Conservation (phyloP, 92 coral and sea anemone species). For the Epizoanthus illoricatus region DNA sequence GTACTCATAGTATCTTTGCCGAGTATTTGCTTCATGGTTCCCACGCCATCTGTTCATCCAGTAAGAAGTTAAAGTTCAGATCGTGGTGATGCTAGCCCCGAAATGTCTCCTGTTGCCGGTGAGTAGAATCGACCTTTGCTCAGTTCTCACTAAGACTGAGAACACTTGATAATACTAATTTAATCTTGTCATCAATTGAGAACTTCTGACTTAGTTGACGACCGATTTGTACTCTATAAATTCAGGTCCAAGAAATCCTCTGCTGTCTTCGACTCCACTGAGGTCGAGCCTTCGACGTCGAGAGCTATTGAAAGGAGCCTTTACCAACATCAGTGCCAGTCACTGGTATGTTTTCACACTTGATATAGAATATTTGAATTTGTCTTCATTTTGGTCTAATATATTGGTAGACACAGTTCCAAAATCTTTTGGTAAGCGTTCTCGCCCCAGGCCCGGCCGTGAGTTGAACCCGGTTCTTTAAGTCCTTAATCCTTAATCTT, state of each 20-base stretch:
- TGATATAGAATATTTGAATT: no score
- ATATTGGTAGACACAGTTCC: no score
- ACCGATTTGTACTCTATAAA: not conserved
- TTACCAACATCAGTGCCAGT: no score
- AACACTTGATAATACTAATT: conserved; percentile 8
- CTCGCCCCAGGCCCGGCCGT: no score
- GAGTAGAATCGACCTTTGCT: not conserved
- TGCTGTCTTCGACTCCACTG: no score
- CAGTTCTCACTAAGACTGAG: conserved; percentile 8
- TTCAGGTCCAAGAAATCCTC: conserved; percentile 11
- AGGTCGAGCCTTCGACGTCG: no score
- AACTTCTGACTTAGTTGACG: conserved; percentile 5
- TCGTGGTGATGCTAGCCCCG: conserved; percentile 13
- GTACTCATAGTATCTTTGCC: conserved; percentile 28
- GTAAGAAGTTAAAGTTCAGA: conserved; percentile 7
- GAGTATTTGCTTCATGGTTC: conserved; percentile 26
- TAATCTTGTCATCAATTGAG: not conserved
- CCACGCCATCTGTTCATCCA: conserved; percentile 13
- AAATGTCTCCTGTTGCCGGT: conserved; percentile 6
- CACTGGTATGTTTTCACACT: no score
- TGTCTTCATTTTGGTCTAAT: no score
- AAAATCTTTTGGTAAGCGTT: no score
- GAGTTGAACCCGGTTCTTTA: no score
- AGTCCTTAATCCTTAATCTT: no score
- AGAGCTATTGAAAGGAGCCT: no score